A percentile compares a stretch with the other conserved stretches of the same genome.
Evolutionary conservation across 2,888 invertebrate genomes (phyloP).

Genomic region (Hydrotaea diabolus): DNA sequence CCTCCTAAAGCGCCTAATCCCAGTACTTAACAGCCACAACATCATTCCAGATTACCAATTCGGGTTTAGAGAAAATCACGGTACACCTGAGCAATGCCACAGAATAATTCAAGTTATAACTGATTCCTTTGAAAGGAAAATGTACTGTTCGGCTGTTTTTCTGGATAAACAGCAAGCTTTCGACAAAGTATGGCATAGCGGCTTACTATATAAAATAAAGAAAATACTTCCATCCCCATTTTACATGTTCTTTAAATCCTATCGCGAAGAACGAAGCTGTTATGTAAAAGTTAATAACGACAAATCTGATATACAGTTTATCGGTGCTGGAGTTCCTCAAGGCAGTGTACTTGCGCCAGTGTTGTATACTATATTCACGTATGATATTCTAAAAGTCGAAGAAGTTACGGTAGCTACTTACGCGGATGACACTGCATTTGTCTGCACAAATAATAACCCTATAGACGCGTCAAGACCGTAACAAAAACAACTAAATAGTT

Average conservation of each 20-base stretch:
- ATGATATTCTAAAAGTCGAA: too few species aligned
- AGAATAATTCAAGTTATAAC: constrained; percentile 1
- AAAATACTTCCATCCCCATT: not conserved
- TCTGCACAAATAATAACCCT: not conserved
- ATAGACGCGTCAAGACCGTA: not conserved
- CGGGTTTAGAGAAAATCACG: too few species aligned
- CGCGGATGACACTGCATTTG: too few species aligned
- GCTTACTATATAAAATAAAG: constrained; percentile 6
- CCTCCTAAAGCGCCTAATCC: constrained; percentile 15
- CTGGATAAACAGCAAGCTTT: constrained; percentile 10
- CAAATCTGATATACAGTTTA: not conserved
- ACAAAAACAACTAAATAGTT: not conserved
- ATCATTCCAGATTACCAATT: not conserved
- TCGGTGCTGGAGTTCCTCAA: not conserved
- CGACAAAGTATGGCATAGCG: too few species aligned
- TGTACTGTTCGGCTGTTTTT: constrained; percentile 16
- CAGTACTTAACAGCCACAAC: constrained; percentile 12
- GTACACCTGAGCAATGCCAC: constrained; percentile 32
- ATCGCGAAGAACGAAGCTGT: not conserved
- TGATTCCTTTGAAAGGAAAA: constrained; percentile 18
- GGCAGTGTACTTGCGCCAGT: too few species aligned
- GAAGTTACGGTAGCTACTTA: too few species aligned
- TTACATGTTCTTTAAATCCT: not conserved
- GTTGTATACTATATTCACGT: too few species aligned
- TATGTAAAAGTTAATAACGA: not conserved